Evolutionary conservation across 1,140 invertebrate species (phyloP), one percentile per base, ranked within the genome.

Genomic region (Frieseomelitta varia): DNA sequence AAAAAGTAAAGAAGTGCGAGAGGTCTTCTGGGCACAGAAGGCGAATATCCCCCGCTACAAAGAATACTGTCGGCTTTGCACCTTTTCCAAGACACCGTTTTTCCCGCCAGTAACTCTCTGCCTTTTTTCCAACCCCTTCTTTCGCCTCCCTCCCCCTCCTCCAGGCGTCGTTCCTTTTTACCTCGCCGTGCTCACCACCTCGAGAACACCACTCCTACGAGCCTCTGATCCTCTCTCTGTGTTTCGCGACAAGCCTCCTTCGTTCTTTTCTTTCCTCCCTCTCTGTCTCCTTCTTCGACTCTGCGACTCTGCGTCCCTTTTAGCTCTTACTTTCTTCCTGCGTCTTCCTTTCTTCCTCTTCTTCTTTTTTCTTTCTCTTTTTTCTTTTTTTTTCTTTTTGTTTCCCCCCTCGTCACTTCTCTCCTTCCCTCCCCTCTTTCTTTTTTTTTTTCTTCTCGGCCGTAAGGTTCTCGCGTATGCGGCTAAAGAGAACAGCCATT

Each of bases 41-140:
- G 84, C 89, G 89, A 86, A 85, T 89, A 90, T 90, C 71, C 91
- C 87, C 87, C 85, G 91, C 90, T 91, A 93, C 93, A 94, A 94
- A 94, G 93, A 94, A 94, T 93, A 93, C 91, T 94, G 93, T 93
- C 93, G 92, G 93, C 94, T 94, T 94, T 94, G 93, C 93, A 94
- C 93, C 92, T 94, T 93, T 92, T 92, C 91, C 92, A 93, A 94
- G 92, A 93, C 91, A 92, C 89, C 91, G 92, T 93, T 92, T 90
- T 91, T 86, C 87, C 85, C 90, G 90, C 89, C 90, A 82, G 84
- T 88, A 85, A 82, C 77, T 84, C 79, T 77, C 79, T 69, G 47
- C 61, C 80, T 75, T 81, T 79, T 71, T 65, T 56, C 65, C 51
- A 15, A 17, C 75, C 69, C 14, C 6, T 63, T 17, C 24, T 65